Evolutionary conservation across 2,888 invertebrate genomes (phyloP).

Genomic region (Ectemnius continuus): DNA sequence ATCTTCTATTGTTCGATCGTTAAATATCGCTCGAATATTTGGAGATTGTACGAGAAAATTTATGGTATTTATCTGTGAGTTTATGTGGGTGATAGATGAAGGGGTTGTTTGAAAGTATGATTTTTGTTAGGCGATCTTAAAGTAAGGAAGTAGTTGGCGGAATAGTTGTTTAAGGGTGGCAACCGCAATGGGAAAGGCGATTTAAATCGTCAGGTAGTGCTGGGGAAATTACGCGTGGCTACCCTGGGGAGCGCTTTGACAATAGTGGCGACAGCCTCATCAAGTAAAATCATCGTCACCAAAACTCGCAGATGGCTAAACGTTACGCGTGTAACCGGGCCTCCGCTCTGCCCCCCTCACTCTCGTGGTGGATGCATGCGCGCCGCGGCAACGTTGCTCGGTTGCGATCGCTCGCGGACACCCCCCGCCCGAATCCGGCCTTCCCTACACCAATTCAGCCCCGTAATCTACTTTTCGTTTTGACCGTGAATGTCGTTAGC

Average conservation of each 20-base stretch:
- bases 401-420: slow-evolving; percentile 34
- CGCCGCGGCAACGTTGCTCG: not conserved
- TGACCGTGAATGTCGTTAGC: slow-evolving; percentile 72
- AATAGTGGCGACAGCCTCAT: slow-evolving; percentile 70
- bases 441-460: slow-evolving; percentile 63
- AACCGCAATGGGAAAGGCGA: slow-evolving; percentile 22
- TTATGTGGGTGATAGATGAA: too few species aligned
- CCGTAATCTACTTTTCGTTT: slow-evolving; percentile 73
- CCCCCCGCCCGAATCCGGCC: slow-evolving; percentile 42
- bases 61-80: too few species aligned
- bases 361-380: too few species aligned
- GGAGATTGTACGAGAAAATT: too few species aligned
- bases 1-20: too few species aligned
- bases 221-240: slow-evolving; percentile 58
- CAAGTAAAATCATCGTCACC: slow-evolving; percentile 72
- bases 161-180: too few species aligned
- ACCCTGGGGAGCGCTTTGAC: slow-evolving; percentile 66
- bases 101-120: too few species aligned
- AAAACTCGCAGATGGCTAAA: slow-evolving; percentile 72
- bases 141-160: too few species aligned
- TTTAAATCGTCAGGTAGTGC: slow-evolving; percentile 65
- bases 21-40: too few species aligned
- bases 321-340: slow-evolving; percentile 52
- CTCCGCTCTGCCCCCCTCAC: slow-evolving; percentile 13
- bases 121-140: too few species aligned